These are phyloP conservation scores for Scolanthus callimorphus DNA, from an alignment of 92 coral and sea anemone genomes.

Conservation along the genomic window DNA sequence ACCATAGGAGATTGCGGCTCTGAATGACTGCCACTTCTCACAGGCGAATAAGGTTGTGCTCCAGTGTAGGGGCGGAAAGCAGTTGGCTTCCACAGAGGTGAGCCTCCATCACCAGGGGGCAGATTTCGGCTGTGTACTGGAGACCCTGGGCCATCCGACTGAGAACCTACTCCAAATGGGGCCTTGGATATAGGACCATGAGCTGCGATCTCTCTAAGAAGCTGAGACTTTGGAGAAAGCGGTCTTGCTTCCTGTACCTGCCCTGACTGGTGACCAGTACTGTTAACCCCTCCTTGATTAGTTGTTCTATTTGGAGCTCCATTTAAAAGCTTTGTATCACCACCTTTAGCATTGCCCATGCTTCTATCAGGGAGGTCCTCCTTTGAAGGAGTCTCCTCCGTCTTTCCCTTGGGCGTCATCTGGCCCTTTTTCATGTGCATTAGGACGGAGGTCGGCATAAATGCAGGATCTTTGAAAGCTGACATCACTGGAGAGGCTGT, in stretches of 20 bases:
- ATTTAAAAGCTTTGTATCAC: neutral
- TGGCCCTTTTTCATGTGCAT: slow-evolving; percentile 79
- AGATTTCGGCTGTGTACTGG: neutral
- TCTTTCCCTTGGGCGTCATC: slow-evolving; percentile 36
- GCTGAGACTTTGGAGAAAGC: slow-evolving; percentile 2
- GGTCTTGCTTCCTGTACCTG: neutral
- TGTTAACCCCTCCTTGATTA: neutral
- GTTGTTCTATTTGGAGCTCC: neutral
- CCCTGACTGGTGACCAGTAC: neutral
- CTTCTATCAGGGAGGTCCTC: too few relatives aligned
- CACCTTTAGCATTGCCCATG: neutral
- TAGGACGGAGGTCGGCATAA: slow-evolving; percentile 96
- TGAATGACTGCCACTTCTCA: slow-evolving; percentile 61
- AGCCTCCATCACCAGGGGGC: neutral
- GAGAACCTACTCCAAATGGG: neutral
- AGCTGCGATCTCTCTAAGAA: slow-evolving; percentile 2
- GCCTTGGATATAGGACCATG: neutral
- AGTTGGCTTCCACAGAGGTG: slow-evolving; percentile 64
- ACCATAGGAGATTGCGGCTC: slow-evolving; percentile 73
- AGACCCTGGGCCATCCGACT: neutral
- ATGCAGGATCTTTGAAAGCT: slow-evolving; percentile 30
- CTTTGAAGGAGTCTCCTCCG: slow-evolving; percentile 6
- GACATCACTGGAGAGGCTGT: slow-evolving; percentile 8
- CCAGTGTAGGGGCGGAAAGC: slow-evolving; percentile 76
- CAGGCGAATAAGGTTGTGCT: slow-evolving; percentile 46